A percentile compares a stretch with the other conserved stretches of the same genome.
These are phyloP conservation scores for Caenorhabditis macrosperma DNA, from an alignment of 2,888 invertebrate species.

Conservation along the genomic window DNA sequence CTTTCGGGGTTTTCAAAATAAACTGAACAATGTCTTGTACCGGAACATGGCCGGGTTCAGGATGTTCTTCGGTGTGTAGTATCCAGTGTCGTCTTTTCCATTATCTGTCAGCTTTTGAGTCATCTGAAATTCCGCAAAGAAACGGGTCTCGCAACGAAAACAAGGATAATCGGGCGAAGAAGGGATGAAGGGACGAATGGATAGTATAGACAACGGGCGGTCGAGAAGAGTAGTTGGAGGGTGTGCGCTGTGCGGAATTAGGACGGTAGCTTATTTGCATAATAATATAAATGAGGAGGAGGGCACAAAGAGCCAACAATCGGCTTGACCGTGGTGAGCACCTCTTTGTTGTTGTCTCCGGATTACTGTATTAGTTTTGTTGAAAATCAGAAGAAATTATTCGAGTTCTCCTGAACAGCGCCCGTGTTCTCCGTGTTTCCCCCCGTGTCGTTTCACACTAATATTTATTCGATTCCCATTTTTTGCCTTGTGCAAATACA, in stretches of 20 bases:
- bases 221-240: neutral
- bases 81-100: constrained; percentile 51
- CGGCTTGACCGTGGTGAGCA: constrained; percentile 14
- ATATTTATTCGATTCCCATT: too few relatives aligned
- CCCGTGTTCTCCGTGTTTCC: too few relatives aligned
- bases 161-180: neutral
- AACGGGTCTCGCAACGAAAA: neutral
- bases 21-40: too few relatives aligned
- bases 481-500: too few relatives aligned
- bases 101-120: constrained; percentile 4
- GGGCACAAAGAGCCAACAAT: constrained; percentile 32
- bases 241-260: constrained; percentile 24
- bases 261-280: constrained; percentile 52
- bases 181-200: neutral
- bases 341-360: constrained; percentile 19
- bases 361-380: too few relatives aligned
- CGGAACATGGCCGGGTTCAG: constrained; percentile 61
- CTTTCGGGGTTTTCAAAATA: neutral
- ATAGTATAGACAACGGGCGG: constrained; percentile 2
- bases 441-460: too few relatives aligned
- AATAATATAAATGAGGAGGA: constrained; percentile 50
- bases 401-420: too few relatives aligned
- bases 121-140: constrained; percentile 7
- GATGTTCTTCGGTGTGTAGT: constrained; percentile 60
- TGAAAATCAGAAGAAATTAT: too few relatives aligned